phyloP scores from a whole-genome alignment of 1,140 invertebrate species.

The Cydia splendana region DNA sequence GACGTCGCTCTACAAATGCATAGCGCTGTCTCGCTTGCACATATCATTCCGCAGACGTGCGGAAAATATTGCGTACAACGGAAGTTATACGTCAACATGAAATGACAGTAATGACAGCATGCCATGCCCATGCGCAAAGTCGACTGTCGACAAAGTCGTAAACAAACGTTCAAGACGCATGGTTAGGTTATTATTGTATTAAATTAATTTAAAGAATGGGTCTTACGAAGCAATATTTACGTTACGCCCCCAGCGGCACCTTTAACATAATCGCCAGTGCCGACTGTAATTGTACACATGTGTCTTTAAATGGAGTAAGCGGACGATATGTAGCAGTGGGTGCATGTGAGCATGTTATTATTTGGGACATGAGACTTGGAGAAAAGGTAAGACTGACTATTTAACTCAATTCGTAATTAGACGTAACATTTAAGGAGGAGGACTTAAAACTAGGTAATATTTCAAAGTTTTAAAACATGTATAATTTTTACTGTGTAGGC shows the following conservation, averaged over 20 bases:
- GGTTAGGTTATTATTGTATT: constrained; percentile 33
- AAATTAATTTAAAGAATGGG: constrained; percentile 85
- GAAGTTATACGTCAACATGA: not conserved
- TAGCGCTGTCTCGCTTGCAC: too few species aligned
- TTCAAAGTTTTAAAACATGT: not conserved
- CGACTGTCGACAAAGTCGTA: constrained; percentile 19
- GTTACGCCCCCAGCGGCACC: constrained; percentile 89
- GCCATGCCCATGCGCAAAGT: not conserved
- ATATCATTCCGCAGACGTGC: too few species aligned
- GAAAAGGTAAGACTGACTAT: constrained; percentile 86
- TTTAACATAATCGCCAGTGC: constrained; percentile 93
- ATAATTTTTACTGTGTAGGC: constrained; percentile 72
- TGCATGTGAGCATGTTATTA: constrained; percentile 94
- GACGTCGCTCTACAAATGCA: too few species aligned
- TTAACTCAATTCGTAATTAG: constrained; percentile 12
- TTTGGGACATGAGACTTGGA: constrained; percentile 95
- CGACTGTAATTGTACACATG: constrained; percentile 89
- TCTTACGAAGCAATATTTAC: constrained; percentile 97
- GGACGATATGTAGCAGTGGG: constrained; percentile 92
- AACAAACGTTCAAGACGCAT: not conserved
- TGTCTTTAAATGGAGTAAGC: constrained; percentile 86
- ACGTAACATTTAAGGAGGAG: not conserved
- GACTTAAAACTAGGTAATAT: not conserved
- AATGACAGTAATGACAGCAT: constrained; percentile 1
- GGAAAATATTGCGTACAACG: not conserved